phyloP scores from a whole-genome alignment of 2,113 vertebrate species.

The Poecile atricapillus region DNA sequence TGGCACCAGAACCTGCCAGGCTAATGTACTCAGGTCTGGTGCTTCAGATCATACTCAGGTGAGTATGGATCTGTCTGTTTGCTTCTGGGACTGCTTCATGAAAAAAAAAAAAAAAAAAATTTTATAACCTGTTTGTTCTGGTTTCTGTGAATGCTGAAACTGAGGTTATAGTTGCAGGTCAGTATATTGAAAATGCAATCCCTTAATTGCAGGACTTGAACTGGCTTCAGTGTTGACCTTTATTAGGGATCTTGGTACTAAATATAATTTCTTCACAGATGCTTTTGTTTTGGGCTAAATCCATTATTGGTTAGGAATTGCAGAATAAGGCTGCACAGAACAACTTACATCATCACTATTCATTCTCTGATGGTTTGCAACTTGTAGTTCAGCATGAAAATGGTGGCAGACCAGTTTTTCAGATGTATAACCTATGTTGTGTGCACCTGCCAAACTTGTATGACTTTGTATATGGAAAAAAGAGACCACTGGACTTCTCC shows the following conservation, averaged over 20 bases:
- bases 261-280: neutral
- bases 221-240: neutral
- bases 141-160: neutral
- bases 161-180: neutral
- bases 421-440: neutral
- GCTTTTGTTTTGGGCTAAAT: neutral
- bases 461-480: neutral
- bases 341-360: neutral
- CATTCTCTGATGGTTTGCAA: neutral
- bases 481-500: neutral
- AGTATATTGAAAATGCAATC: neutral
- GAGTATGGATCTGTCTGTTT: neutral
- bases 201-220: neutral
- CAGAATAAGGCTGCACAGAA: neutral
- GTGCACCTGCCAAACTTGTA: neutral
- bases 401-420: neutral
- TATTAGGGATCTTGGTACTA: neutral
- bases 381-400: neutral
- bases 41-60: no score
- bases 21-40: accelerated
- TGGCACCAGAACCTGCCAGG: neutral
- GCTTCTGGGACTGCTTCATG: neutral
- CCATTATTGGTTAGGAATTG: neutral
- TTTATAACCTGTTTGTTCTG: neutral
- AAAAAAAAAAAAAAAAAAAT: neutral